Base-by-base conservation (phyloP, 1,140 invertebrate genomes). In the Brachionus koreanus region DNA sequence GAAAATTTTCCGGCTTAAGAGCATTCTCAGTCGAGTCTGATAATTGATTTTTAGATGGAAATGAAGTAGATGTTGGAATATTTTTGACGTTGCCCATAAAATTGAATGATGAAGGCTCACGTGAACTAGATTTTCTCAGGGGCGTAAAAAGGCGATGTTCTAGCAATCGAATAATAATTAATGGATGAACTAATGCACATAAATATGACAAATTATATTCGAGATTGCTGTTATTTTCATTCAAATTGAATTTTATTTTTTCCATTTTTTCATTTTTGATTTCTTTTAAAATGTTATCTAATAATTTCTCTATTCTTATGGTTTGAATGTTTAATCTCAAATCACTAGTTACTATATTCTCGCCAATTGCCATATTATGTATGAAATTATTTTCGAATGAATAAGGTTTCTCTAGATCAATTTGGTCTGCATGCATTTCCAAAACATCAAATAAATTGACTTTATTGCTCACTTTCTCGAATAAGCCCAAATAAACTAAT, bases 401-500 rank as follows among this genome's bases (percentile, higher is more conserved):
- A 29, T 82, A 19, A 1, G 82, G 67, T n/a, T 33, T 52, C 1
- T 82, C 82, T 10, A 49, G 39, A 42, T 75, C 57, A 39, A 72
- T 42, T 72, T 39, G 43, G 23, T 72, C 63, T 1, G 67, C 37
- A 33, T 82, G 63, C 35, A 69, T 42, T 23, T 82, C 65, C 33
- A 57, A 37, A 35, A 85, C 83, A 83, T 90, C 89, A 84, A 91
- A 91, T 10, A 91, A 85, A 84, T 91, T 89, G 0, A 91, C 89
- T 72, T 90, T 85, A 5, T 88, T 89, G 12, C 89, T 89, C 6
- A 91, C 87, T 82, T 89, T 86, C 76, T 90, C 88, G 33, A 90
- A 88, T 39, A 90, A 85, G n/a, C 90, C 90, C 85, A 91, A 86
- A 85, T 91, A 91, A 33, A 93, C 91, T 3, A 93, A 88, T 16